These are phyloP conservation scores for Loriculus beryllinus DNA, from an alignment of 2,797 vertebrate species.

Conservation along the genomic window DNA sequence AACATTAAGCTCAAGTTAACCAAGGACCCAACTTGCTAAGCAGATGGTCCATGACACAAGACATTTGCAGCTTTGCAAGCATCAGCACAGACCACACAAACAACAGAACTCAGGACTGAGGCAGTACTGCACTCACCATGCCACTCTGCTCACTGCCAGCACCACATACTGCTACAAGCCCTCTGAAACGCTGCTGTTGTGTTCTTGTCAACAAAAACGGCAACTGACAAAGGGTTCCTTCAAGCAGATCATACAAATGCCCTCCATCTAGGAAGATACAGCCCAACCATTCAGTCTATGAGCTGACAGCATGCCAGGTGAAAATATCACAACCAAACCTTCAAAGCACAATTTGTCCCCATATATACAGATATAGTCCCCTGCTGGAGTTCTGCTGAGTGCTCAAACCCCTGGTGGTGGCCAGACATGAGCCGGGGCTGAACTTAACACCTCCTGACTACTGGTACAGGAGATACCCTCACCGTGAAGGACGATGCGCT, in stretches of 20 bases:
- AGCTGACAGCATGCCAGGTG: neutral
- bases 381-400: fast-evolving
- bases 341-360: neutral
- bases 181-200: neutral
- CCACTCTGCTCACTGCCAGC: neutral
- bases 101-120: neutral
- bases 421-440: fast-evolving
- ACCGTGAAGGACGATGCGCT: neutral
- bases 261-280: neutral
- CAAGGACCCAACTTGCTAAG: neutral
- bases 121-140: fast-evolving
- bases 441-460: neutral
- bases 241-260: neutral
- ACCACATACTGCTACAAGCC: neutral
- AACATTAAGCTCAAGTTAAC: neutral
- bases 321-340: neutral
- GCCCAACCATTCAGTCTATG: neutral
- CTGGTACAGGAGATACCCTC: neutral
- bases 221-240: neutral
- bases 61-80: neutral
- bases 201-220: neutral
- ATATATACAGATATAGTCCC: neutral
- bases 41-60: neutral
- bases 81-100: neutral
- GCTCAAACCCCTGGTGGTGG: neutral